Base-by-base conservation (phyloP, 1,140 invertebrate species). In the Drosophila sechellia region DNA sequence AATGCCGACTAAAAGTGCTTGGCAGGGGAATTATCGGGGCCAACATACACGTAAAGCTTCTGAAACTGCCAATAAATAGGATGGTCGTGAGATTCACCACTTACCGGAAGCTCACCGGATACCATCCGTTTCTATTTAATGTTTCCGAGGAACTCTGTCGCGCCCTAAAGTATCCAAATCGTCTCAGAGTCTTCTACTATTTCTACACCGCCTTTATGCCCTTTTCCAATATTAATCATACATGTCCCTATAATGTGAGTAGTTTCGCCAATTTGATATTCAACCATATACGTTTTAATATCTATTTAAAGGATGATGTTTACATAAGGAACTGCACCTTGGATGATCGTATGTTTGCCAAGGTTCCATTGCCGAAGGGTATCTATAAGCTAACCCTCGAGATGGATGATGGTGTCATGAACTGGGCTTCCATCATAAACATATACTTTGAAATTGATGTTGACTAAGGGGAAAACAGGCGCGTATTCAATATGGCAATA, bases 61-160 rank as follows among this genome's bases (percentile, higher is more conserved):
- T 52, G 5, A 52, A 35, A 20, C 4, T 35, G 35, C 49, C 49
- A 52, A 12, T 52, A 6, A 52, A 34, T 34, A 35, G 15, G 11
- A 52, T 52, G 31, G 4, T 20, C 4, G 6, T 20, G 5, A 20
- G 49, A 52, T 20, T 52, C 5, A 8, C 0, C 15, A 4, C 12
- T 6, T 52, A 35, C 13, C 49, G 49, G 10, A 52, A 52, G 15
- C 49, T 52, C 4, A 35, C 2, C 31, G 49, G 49, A 0, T 52
- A 52, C 49, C 49, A 52, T 11, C 49, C 49, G n/a, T 52, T 52
- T 6, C 49, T 52, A 35, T 52, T 52, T 1, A 52, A 52, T 20
- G 15, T 52, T 20, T 20, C 49, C 15, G 35, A 52, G 3, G 49
- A 52, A 10, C 10, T 35, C 15, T 52, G 49, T 35, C 31, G 15